Evolutionary conservation across 2,888 invertebrate species (phyloP).

Genomic region (Caenorhabditis panamensis): DNA sequence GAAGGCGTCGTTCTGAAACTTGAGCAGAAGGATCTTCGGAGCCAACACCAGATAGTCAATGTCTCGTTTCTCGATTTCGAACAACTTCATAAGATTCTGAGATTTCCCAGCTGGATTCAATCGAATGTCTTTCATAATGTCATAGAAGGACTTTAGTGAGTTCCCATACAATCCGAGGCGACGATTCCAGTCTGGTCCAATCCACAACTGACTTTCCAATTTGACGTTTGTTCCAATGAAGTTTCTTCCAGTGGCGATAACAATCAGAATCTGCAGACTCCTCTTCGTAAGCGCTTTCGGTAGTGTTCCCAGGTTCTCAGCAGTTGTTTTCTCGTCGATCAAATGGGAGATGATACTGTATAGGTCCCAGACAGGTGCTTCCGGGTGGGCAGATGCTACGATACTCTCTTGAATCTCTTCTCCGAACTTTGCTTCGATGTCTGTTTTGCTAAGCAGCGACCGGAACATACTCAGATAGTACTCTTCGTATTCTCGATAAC

Average conservation of each 20-base stretch:
- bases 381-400: background rate
- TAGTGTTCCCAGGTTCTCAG: slow-evolving; percentile 20
- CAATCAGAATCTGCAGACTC: slow-evolving; percentile 8
- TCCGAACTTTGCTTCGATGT: slow-evolving; percentile 2
- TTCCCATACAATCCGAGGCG: slow-evolving; percentile 23
- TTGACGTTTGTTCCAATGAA: slow-evolving; percentile 12
- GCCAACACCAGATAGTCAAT: slow-evolving; percentile 27
- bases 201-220: slow-evolving; percentile 36
- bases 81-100: slow-evolving; percentile 14
- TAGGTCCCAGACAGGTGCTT: slow-evolving; percentile 21
- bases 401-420: background rate
- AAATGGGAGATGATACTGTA: slow-evolving; percentile 11
- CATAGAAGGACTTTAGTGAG: slow-evolving; percentile 11
- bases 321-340: slow-evolving; percentile 6
- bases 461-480: slow-evolving; percentile 18
- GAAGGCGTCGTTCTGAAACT: slow-evolving; percentile 54
- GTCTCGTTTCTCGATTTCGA: slow-evolving; percentile 5
- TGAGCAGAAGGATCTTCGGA: slow-evolving; percentile 35
- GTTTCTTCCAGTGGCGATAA: slow-evolving; percentile 13
- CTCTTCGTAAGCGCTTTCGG: slow-evolving; percentile 25
- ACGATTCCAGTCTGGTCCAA: slow-evolving; percentile 41
- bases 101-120: slow-evolving; percentile 23
- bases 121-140: slow-evolving; percentile 12
- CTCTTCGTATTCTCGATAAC: slow-evolving; percentile 22
- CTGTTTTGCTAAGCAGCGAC: background rate